Evolutionary conservation across 2,797 vertebrate genomes (phyloP).

Genomic region (Lindbergichthys nudifrons): DNA sequence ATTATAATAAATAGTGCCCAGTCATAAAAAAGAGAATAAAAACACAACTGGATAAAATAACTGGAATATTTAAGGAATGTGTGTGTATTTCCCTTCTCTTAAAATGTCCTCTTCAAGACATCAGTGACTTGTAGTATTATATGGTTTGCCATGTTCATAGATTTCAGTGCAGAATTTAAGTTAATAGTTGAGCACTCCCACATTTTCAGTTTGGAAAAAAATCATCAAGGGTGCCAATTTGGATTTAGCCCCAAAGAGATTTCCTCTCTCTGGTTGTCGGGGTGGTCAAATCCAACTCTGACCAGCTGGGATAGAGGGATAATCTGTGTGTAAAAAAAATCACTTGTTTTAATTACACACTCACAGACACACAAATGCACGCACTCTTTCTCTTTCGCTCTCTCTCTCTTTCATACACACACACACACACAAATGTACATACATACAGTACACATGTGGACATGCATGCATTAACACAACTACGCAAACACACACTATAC

Average conservation of each 20-base stretch:
- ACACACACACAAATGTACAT: constrained; percentile 26
- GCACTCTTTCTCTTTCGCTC: constrained; percentile 36
- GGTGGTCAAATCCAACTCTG: constrained; percentile 83
- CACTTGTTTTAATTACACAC: constrained; percentile 87
- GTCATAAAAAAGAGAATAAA: constrained; percentile 7
- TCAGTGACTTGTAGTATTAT: background rate
- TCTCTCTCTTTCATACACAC: constrained; percentile 18
- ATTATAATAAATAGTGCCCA: background rate
- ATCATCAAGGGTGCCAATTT: constrained; percentile 82
- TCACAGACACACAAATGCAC: constrained; percentile 65
- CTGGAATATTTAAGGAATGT: background rate
- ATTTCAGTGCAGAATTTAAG: constrained; percentile 40
- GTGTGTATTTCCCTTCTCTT: background rate
- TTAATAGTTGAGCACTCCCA: constrained; percentile 46
- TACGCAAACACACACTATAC: constrained; percentile 12
- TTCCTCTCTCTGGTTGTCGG: constrained; percentile 80
- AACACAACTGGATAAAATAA: background rate
- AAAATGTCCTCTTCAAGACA: background rate
- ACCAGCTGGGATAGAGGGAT: constrained; percentile 86
- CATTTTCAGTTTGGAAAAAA: constrained; percentile 56
- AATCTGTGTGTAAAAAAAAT: constrained; percentile 82
- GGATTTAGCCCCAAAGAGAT: constrained; percentile 80
- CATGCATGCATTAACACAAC: constrained; percentile 32
- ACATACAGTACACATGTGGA: constrained; percentile 34
- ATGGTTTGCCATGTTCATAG: constrained; percentile 14